Conservation (phyloP, 1,140 invertebrate genomes). For the Eriocheir sinensis region DNA sequence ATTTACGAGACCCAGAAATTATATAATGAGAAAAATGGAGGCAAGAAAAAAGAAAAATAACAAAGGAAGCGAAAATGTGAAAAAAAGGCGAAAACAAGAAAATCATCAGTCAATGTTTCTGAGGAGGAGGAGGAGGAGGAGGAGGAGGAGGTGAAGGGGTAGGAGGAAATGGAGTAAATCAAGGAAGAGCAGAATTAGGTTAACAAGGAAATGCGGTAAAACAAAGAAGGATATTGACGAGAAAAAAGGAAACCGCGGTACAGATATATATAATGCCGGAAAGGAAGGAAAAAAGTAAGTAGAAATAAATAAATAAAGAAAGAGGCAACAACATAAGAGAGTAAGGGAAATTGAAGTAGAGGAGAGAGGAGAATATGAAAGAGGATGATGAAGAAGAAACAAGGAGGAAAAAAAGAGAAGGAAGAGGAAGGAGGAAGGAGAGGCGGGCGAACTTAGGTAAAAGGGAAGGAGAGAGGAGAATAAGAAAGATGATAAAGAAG, state of each 20-base stretch:
- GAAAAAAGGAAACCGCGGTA: slow-evolving; percentile 42
- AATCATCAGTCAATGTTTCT: too few relatives aligned
- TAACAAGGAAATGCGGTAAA: not conserved
- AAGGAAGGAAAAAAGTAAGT: not conserved
- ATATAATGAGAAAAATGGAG: not conserved
- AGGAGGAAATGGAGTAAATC: not conserved
- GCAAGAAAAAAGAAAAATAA: not conserved
- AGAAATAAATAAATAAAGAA: not conserved
- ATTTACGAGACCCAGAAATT: too few relatives aligned
- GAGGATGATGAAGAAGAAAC: not conserved
- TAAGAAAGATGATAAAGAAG: not conserved
- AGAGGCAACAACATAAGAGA: not conserved
- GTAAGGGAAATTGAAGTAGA: not conserved
- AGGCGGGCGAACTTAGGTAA: too few relatives aligned
- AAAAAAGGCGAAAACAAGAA: not conserved
- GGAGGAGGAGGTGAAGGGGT: not conserved
- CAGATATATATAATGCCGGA: slow-evolving; percentile 31
- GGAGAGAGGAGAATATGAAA: too few relatives aligned
- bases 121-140: too few relatives aligned
- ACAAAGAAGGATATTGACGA: not conserved
- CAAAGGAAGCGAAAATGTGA: not conserved
- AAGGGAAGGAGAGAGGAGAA: not conserved
- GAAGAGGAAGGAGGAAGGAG: not conserved
- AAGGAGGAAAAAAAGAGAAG: not conserved
- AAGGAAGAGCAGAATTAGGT: not conserved